Evolutionary conservation across 2,113 vertebrate species (phyloP), one percentile per base, ranked within the genome.

Genomic region (Neomonachus schauinslandi): DNA sequence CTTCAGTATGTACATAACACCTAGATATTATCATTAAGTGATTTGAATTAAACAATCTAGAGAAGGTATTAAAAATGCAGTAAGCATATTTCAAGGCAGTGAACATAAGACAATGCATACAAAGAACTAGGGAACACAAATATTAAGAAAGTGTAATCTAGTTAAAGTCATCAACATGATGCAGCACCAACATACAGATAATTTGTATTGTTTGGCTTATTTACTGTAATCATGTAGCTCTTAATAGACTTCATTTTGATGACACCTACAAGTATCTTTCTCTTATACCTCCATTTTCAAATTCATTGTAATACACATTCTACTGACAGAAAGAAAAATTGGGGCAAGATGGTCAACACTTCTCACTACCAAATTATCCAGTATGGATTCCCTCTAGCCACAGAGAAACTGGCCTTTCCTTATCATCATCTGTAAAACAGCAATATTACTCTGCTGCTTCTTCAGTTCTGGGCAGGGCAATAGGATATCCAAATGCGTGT

Each of bases 221-320:
- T 95, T 91, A 96, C n/a, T 81, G 16, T 2, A 92, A 55, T 95
- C 22, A 33, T 53, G 9, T 39, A 15, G 59, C 74, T 95, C 96
- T 94, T 81, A 94, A 84, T 1, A 94, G 82, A 92, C 33, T 92
- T 95, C 81, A 83, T 93, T 96, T 96, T 94, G 91, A 95, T 82
- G 39, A 72, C 57, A 87, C 67, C 82, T 84, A 69, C 16, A 84
- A 2, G 79, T 59, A 77, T 76, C 53, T 95, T 95, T 95, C 69
- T 92, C 59, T 77, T 82, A 83, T 22, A 79, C 10, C 59, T 92
- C 36, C 36, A 96, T 67, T 84, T 89, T 93, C 81, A 97, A 94
- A 51, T 85, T 97, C 61, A 91, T 57, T 85, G 18, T 82, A 97
- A 97, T 94, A 92, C 12, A 77, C 53, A 87, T 24, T 92, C 57